phyloP scores from a whole-genome alignment of 2,113 vertebrate species.

The Vidua macroura region DNA sequence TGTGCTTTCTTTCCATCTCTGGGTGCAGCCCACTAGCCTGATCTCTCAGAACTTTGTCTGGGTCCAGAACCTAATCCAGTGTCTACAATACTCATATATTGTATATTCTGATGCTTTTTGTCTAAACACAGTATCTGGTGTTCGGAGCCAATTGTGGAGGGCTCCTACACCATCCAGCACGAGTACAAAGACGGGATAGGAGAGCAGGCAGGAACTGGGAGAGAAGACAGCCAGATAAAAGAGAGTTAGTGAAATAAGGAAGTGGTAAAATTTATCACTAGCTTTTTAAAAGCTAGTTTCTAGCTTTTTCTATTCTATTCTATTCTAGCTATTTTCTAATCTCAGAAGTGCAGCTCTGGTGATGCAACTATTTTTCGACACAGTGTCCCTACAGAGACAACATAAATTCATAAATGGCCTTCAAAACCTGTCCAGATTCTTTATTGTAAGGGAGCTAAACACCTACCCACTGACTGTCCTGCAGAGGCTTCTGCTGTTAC shows the following conservation, averaged over 20 bases:
- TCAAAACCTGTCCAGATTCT: background rate
- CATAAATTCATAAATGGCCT: background rate
- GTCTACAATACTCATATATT: background rate
- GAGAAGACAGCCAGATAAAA: background rate
- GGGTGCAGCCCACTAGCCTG: background rate
- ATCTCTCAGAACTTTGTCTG: background rate
- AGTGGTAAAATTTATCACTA: background rate
- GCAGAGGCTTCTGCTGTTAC: background rate
- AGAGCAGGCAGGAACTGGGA: background rate
- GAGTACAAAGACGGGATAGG: background rate
- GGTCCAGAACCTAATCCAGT: background rate
- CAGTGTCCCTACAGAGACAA: background rate
- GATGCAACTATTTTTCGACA: background rate
- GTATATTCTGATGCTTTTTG: background rate
- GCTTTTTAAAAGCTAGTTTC: background rate
- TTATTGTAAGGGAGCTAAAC: background rate
- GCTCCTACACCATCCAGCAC: background rate
- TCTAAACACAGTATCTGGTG: background rate
- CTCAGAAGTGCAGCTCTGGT: background rate
- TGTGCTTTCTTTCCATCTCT: background rate
- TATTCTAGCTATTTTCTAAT: background rate
- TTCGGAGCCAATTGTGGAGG: background rate
- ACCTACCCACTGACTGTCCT: background rate
- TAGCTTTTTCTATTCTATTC: background rate
- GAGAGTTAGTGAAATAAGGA: background rate